A percentile compares a stretch with the other conserved stretches of the same genome.
Conservation (phyloP, 1,140 invertebrate genomes). For the Trichoplusia ni region DNA sequence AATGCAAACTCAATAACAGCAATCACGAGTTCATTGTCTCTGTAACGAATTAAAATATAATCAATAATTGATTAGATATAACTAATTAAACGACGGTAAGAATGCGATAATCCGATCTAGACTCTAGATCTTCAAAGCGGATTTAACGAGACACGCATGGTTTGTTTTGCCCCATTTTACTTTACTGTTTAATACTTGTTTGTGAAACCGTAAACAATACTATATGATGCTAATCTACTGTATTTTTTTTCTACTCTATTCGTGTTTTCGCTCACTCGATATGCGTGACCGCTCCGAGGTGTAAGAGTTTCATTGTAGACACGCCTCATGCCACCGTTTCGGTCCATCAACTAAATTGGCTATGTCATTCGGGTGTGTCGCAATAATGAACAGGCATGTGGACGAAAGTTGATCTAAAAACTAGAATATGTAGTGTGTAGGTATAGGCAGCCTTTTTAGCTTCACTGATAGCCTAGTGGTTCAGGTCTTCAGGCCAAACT, state of each 20-base stretch:
- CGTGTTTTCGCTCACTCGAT: constrained; percentile 18
- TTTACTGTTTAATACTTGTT: not conserved
- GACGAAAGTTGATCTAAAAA: constrained; percentile 34
- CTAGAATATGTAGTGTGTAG: not conserved
- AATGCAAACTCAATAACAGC: too few species aligned
- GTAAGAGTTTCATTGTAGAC: constrained; percentile 33
- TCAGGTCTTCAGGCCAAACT: too few species aligned
- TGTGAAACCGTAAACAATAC: constrained; percentile 13
- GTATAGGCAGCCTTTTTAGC: not conserved
- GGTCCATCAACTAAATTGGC: constrained; percentile 37
- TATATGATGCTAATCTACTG: constrained; percentile 14
- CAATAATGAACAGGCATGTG: constrained; percentile 14
- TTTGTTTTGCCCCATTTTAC: constrained; percentile 6
- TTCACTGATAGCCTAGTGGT: not conserved
- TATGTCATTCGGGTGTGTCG: constrained; percentile 37
- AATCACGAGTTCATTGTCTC: too few species aligned
- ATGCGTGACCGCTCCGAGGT: constrained; percentile 24
- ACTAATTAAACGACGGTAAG: too few species aligned
- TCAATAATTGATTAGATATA: too few species aligned
- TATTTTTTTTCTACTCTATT: constrained; percentile 4
- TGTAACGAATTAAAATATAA: too few species aligned
- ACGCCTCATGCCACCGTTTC: constrained; percentile 35
- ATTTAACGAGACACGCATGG: constrained; percentile 1
- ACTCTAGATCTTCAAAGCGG: not conserved
- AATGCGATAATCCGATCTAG: too few species aligned